These are phyloP conservation scores for Phyllopteryx taeniolatus DNA, from an alignment of 2,113 vertebrate genomes.

Conservation along the genomic window DNA sequence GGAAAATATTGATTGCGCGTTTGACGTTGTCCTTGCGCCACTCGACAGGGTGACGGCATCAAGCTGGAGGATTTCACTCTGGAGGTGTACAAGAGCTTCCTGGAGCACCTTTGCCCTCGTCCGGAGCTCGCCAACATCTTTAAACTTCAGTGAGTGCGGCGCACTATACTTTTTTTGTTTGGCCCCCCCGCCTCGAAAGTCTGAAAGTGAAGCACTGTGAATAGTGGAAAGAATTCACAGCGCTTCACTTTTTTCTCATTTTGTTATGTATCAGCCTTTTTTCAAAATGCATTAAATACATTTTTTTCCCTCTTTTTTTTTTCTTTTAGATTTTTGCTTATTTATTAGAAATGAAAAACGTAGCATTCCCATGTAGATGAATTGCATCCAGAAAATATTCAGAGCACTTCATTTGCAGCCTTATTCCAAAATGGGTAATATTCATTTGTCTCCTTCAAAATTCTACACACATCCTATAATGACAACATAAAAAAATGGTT, in stretches of 20 bases:
- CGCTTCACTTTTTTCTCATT: no score
- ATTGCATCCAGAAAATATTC: not conserved
- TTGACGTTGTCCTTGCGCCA: not conserved
- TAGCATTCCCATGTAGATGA: not conserved
- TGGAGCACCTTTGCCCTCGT: slow-evolving; percentile 90
- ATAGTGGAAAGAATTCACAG: no score
- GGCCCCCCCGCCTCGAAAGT: no score
- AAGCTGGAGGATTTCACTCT: slow-evolving; percentile 90
- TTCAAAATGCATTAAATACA: no score
- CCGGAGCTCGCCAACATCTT: slow-evolving; percentile 91
- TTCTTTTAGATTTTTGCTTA: no score
- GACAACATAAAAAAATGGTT: not conserved
- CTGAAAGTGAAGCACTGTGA: not conserved
- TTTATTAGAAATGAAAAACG: no score
- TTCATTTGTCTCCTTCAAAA: not conserved
- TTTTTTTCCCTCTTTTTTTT: no score
- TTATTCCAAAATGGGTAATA: no score
- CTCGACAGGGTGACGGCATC: slow-evolving; percentile 86
- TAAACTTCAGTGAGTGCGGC: slow-evolving; percentile 83
- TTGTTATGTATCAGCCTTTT: no score
- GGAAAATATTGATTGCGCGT: slow-evolving; percentile 20
- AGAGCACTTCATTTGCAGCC: not conserved
- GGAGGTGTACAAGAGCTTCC: slow-evolving; percentile 87
- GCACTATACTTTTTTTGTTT: not conserved
- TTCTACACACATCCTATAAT: not conserved